These are phyloP conservation scores for Lycopodina hypogea DNA, from an alignment of 37 sponge, comb jelly and placozoan genomes.

Conservation along the genomic window DNA sequence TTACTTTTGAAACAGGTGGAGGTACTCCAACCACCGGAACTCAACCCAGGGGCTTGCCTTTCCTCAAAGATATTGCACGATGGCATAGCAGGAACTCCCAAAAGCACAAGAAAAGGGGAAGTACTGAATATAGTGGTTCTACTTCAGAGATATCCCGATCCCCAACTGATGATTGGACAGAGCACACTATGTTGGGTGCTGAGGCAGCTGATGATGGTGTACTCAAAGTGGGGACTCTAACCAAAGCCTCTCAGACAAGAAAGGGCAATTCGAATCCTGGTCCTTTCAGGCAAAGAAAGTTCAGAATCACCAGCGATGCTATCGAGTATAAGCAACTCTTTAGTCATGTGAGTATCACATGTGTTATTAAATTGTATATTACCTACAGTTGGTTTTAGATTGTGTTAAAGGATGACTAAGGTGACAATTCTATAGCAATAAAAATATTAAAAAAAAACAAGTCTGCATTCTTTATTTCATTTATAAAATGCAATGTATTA, in stretches of 20 bases:
- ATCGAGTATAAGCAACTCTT: conserved; percentile 60
- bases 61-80: background rate
- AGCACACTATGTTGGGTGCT: background rate
- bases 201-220: background rate
- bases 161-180: background rate
- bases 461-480: too few species aligned
- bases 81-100: background rate
- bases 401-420: too few species aligned
- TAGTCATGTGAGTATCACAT: conserved; percentile 32
- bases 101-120: background rate
- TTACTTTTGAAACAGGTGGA: too few species aligned
- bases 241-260: conserved; percentile 36
- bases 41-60: background rate
- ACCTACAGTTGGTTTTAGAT: background rate
- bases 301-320: conserved; percentile 43
- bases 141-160: background rate
- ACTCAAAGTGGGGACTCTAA: background rate
- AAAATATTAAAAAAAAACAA: too few species aligned
- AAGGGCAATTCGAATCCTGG: conserved; percentile 7
- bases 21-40: too few species aligned
- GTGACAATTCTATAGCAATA: too few species aligned
- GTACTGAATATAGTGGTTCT: background rate
- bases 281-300: conserved; percentile 24
- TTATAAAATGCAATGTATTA: too few species aligned
- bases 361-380: background rate